Conservation (phyloP, 2,797 vertebrate species). For the Salarias fasciatus region DNA sequence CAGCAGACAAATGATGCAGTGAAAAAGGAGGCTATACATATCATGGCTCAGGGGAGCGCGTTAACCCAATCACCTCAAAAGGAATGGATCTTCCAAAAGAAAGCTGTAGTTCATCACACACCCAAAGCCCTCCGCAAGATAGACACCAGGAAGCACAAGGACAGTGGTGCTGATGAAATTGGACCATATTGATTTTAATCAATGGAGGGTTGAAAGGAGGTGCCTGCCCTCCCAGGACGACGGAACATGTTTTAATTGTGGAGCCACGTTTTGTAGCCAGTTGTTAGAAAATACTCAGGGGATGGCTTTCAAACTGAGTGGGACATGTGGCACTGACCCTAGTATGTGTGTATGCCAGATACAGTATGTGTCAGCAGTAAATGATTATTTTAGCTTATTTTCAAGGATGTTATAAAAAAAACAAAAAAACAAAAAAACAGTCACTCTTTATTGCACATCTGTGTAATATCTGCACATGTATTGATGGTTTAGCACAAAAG, state of each 20-base stretch:
- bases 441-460: slow-evolving; percentile 26
- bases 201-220: slow-evolving; percentile 57
- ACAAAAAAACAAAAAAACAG: slow-evolving; percentile 24
- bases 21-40: slow-evolving; percentile 49
- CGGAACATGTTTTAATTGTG: slow-evolving; percentile 63
- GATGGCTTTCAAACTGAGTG: slow-evolving; percentile 49
- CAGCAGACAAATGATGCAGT: slow-evolving; percentile 52
- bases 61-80: slow-evolving; percentile 67
- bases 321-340: slow-evolving; percentile 41
- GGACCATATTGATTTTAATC: slow-evolving; percentile 77
- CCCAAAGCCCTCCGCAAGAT: slow-evolving; percentile 26
- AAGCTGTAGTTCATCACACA: slow-evolving; percentile 55
- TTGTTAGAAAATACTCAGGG: slow-evolving; percentile 56
- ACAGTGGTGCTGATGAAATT: slow-evolving; percentile 72
- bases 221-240: slow-evolving; percentile 50
- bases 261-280: slow-evolving; percentile 42
- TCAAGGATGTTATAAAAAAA: slow-evolving; percentile 21
- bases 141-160: slow-evolving; percentile 56
- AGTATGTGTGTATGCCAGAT: slow-evolving; percentile 10
- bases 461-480: slow-evolving; percentile 53
- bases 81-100: slow-evolving; percentile 58
- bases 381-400: slow-evolving; percentile 34
- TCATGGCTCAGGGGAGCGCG: slow-evolving; percentile 40
- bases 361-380: slow-evolving; percentile 16
- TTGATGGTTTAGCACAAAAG: slow-evolving; percentile 60